Evolutionary conservation across 2,797 vertebrate species (phyloP).

Genomic region (Characodon lateralis): DNA sequence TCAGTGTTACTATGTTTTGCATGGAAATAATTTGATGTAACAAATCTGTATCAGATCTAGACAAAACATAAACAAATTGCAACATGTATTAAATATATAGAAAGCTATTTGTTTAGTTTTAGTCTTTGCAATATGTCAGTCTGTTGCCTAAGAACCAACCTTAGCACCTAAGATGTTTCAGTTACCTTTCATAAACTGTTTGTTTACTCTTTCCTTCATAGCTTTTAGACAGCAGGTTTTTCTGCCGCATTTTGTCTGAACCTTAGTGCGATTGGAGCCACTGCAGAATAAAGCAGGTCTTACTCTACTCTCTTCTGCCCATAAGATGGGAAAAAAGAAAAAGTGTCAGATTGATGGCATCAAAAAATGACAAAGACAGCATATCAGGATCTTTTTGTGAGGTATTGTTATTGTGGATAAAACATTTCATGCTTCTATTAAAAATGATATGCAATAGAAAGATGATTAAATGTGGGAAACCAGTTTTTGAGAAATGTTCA

Average conservation of each 20-base stretch:
- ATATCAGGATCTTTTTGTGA: neutral
- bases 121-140: constrained; percentile 9
- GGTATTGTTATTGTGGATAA: neutral
- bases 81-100: neutral
- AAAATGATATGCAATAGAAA: constrained; percentile 13
- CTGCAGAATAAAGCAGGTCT: constrained; percentile 67
- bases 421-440: constrained; percentile 1
- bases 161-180: constrained; percentile 43
- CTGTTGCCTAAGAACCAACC: constrained; percentile 19
- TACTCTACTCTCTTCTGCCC: constrained; percentile 46
- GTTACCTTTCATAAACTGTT: constrained; percentile 31
- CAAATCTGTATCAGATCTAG: constrained; percentile 7
- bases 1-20: neutral
- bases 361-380: constrained; percentile 18
- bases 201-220: constrained; percentile 49
- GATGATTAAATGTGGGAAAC: constrained; percentile 13
- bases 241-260: constrained; percentile 78
- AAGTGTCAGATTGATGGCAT: constrained; percentile 45
- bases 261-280: constrained; percentile 49
- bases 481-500: neutral
- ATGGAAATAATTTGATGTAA: neutral
- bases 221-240: constrained; percentile 67
- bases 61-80: neutral
- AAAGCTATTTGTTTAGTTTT: constrained; percentile 3
- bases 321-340: constrained; percentile 26